Evolutionary conservation across 1,140 invertebrate genomes (phyloP).

Genomic region (Hyles vespertilio): DNA sequence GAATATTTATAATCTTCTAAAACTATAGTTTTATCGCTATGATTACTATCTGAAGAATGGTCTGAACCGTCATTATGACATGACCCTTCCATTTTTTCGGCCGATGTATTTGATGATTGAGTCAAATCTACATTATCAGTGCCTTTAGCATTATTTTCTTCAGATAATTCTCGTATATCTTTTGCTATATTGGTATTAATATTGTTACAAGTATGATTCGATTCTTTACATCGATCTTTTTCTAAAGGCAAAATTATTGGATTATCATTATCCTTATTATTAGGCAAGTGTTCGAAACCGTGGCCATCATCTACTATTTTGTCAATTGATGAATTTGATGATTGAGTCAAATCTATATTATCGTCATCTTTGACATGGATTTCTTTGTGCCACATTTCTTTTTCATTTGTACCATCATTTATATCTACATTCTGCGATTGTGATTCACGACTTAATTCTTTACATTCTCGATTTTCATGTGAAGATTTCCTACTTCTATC

Average conservation of each 20-base stretch:
- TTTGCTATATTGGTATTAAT: neutral
- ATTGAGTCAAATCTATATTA: slow-evolving; percentile 50
- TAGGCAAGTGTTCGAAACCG: neutral
- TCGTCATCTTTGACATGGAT: neutral
- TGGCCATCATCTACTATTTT: neutral
- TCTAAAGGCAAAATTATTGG: too few species aligned
- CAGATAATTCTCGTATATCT: too few species aligned
- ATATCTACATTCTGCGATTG: neutral
- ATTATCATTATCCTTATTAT: too few species aligned
- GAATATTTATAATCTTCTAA: too few species aligned
- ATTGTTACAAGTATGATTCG: too few species aligned
- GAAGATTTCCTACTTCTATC: too few species aligned
- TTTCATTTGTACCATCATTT: slow-evolving; percentile 5
- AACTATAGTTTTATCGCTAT: too few species aligned
- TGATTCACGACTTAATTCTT: too few species aligned
- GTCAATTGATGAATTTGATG: slow-evolving; percentile 19
- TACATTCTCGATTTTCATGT: too few species aligned
- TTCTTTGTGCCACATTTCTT: neutral
- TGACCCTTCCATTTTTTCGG: neutral
- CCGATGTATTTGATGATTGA: slow-evolving; percentile 29
- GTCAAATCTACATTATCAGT: slow-evolving; percentile 41
- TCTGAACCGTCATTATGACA: too few species aligned
- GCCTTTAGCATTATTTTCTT: neutral
- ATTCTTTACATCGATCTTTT: too few species aligned
- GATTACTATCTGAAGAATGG: neutral